Conservation (phyloP, 2,113 vertebrate genomes). For the Tachysurus fulvidraco region DNA sequence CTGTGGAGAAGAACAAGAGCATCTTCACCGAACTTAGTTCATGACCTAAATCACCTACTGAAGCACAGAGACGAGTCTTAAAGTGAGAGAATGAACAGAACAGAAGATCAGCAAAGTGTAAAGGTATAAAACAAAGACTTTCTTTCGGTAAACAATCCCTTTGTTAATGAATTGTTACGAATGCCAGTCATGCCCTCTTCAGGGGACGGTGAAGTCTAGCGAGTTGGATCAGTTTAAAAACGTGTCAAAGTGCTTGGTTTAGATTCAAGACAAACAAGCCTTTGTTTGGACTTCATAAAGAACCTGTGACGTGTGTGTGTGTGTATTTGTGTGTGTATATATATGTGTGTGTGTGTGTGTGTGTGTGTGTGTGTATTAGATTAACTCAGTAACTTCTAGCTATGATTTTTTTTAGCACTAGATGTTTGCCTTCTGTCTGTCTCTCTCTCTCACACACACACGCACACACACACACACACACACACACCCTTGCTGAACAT, state of each 20-base stretch:
- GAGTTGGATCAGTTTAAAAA: no score
- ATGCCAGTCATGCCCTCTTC: not conserved
- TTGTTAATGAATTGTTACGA: not conserved
- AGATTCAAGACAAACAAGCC: not conserved
- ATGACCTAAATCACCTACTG: not conserved
- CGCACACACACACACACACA: not conserved
- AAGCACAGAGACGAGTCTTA: not conserved
- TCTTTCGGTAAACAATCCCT: not conserved
- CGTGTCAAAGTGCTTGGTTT: not conserved
- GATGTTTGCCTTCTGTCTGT: not conserved
- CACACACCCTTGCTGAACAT: not conserved
- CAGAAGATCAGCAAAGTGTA: not conserved
- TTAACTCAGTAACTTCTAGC: no score
- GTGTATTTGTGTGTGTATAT: not conserved
- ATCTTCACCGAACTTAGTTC: not conserved
- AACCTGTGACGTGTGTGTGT: not conserved
- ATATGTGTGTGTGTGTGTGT: no score
- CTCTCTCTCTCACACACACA: not conserved
- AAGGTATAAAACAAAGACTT: no score
- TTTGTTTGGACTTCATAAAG: not conserved
- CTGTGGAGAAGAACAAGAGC: not conserved
- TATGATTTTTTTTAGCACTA: not conserved
- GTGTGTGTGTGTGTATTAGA: no score
- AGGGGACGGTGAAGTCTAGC: no score
- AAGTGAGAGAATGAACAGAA: not conserved